Base-by-base conservation (phyloP, 2,888 invertebrate species). In the Zhengitettix transpicula region DNA sequence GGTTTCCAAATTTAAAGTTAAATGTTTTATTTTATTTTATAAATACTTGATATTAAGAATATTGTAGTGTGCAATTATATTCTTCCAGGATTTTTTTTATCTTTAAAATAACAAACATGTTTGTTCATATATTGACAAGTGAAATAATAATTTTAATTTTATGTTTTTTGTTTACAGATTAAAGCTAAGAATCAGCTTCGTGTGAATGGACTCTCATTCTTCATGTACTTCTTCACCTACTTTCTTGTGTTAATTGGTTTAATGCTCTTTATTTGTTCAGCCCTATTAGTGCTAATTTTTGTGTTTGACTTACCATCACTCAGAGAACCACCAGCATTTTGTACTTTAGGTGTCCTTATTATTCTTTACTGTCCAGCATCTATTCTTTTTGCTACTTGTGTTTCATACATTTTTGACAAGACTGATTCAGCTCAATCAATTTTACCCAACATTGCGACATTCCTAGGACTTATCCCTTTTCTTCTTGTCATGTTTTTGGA, bases 361-460 rank as follows among this genome's bases (percentile, higher is more conserved):
- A 70, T 85, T 54, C 74, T 88, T 10, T 89, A 87, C 74, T 83
- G 85, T 67, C 86, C 88, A 5, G 80, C 86, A 17, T 84, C 85
- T 64, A 83, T 89, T 55, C 74, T 90, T 64, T 85, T 86, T 70
- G 83, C 84, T 66, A 85, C 89, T 1, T 82, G 85, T 65, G 75
- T 87, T 44, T 87, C 89, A 41, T 90, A 89, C 69, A 77, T 87
- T 57, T 91, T 91, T 71, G 84, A 87, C 71, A 87, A 86, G 69
- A 83, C 83, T 76, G 90, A 90, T 69, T 87, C 88, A 8, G 89
- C 89, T 1, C 87, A 87, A 69, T 84, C 86, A 61, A 83, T 89
- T 65, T 77, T 88, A 72, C 87, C 87, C 0, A 87, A 87, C 68
- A 81, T 87, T 40, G 83, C 83, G 14, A 85, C 85, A 0, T 83